Percentiles rank a stretch among this genome's conserved stretches.
These are phyloP conservation scores for Oedothorax gibbosus DNA, from an alignment of 1,140 invertebrate genomes.

Conservation along the genomic window DNA sequence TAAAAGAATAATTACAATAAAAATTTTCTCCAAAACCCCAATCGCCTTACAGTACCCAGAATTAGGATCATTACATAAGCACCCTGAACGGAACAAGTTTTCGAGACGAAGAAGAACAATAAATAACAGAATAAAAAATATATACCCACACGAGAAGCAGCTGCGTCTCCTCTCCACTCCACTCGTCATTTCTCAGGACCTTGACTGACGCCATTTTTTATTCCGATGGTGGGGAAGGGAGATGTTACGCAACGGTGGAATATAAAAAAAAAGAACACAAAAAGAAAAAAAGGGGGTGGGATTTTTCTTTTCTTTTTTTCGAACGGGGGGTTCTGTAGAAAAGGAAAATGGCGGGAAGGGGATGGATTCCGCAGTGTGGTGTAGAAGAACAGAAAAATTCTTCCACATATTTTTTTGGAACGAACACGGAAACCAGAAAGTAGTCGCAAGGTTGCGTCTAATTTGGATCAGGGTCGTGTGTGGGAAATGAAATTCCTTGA, in stretches of 20 bases:
- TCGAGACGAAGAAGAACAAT: not conserved
- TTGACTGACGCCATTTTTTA: conserved; percentile 15
- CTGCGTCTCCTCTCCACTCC: not conserved
- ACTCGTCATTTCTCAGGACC: conserved; percentile 52
- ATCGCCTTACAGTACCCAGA: no score
- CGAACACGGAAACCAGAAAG: conserved; percentile 55
- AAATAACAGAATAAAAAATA: not conserved
- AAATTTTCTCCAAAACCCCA: no score
- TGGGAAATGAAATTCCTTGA: conserved; percentile 9
- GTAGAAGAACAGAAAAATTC: not conserved
- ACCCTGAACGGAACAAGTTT: conserved; percentile 45
- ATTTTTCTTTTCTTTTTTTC: conserved; percentile 9
- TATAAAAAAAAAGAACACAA: not conserved
- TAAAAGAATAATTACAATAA: no score
- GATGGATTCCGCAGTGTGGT: not conserved
- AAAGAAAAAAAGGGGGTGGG: not conserved
- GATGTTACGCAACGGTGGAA: conserved; percentile 30
- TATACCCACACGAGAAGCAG: conserved; percentile 4
- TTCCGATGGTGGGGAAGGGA: not conserved
- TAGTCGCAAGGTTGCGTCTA: conserved; percentile 51
- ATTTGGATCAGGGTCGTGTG: conserved; percentile 51
- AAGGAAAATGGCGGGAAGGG: not conserved
- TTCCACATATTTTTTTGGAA: conserved; percentile 7
- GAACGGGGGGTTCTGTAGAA: not conserved
- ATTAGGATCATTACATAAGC: no score